Conservation (phyloP, 2,888 invertebrate species). For the Ypsolopha sequella region DNA sequence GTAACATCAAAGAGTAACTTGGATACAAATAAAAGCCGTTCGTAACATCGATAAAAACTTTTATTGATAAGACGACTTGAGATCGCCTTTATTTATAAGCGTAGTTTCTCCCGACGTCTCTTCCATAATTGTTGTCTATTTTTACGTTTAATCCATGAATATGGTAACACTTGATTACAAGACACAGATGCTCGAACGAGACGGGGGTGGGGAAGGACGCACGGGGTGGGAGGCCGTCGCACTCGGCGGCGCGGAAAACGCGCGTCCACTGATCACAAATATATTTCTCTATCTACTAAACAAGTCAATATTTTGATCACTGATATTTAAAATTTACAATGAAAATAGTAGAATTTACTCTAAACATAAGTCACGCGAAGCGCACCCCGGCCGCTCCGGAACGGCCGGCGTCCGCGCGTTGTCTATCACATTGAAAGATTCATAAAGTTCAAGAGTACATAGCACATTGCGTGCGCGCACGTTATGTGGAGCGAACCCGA, state of each 20-base stretch:
- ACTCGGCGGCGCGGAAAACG: conserved; percentile 38
- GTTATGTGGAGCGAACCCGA: conserved; percentile 13
- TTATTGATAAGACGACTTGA: conserved; percentile 61
- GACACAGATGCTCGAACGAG: conserved; percentile 56
- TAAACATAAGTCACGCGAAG: conserved; percentile 58
- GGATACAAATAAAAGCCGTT: neutral
- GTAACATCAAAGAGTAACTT: too few relatives aligned
- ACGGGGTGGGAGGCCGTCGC: conserved; percentile 34
- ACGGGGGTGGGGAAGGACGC: conserved; percentile 44
- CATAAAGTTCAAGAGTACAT: conserved; percentile 46
- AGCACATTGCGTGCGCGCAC: conserved; percentile 23
- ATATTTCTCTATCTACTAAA: conserved; percentile 65
- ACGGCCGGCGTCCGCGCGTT: conserved; percentile 55
- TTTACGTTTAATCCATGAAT: conserved; percentile 7
- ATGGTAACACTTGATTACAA: conserved; percentile 60
- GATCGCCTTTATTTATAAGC: conserved; percentile 58
- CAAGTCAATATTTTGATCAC: conserved; percentile 59
- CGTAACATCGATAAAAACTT: conserved; percentile 67
- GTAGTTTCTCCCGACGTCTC: conserved; percentile 61
- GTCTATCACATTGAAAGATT: conserved; percentile 69
- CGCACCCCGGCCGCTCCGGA: conserved; percentile 52
- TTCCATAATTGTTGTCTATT: conserved; percentile 52
- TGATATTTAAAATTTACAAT: conserved; percentile 67
- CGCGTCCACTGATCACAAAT: conserved; percentile 56
- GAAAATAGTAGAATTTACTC: conserved; percentile 70